phyloP scores from a whole-genome alignment of 1,140 invertebrate genomes.

The Trissolcus basalis region DNA sequence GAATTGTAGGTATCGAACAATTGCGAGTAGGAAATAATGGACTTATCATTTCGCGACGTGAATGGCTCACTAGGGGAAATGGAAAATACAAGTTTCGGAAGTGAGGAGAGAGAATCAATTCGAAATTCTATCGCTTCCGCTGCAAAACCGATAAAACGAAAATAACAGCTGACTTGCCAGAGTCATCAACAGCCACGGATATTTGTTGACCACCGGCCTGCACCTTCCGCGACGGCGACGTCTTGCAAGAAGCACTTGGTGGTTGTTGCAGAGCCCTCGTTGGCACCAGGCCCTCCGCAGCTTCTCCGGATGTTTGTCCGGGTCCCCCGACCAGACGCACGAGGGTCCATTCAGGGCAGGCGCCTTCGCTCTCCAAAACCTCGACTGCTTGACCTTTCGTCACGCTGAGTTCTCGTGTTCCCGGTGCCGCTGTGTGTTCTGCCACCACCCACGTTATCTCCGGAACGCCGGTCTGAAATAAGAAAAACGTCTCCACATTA shows the following conservation, averaged over 20 bases:
- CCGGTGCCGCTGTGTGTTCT: slow-evolving; percentile 84
- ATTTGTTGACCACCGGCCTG: slow-evolving; percentile 61
- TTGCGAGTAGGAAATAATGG: slow-evolving; percentile 30
- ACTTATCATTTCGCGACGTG: slow-evolving; percentile 38
- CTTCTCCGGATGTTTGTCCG: slow-evolving; percentile 74
- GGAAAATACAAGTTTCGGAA: slow-evolving; percentile 22
- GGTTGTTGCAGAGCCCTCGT: slow-evolving; percentile 88
- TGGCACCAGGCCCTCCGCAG: slow-evolving; percentile 89
- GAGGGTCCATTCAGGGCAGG: slow-evolving; percentile 75
- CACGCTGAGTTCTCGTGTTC: slow-evolving; percentile 85
- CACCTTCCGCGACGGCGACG: slow-evolving; percentile 79
- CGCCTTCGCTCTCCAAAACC: slow-evolving; percentile 82
- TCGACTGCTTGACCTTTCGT: slow-evolving; percentile 94
- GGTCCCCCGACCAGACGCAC: slow-evolving; percentile 72
- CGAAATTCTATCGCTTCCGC: not conserved
- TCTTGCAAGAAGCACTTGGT: slow-evolving; percentile 77
- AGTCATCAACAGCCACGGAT: slow-evolving; percentile 67
- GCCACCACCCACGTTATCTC: slow-evolving; percentile 93
- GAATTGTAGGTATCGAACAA: slow-evolving; percentile 39
- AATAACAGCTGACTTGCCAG: slow-evolving; percentile 65
- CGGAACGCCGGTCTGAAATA: slow-evolving; percentile 80
- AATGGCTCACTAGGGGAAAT: slow-evolving; percentile 19
- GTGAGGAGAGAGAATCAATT: slow-evolving; percentile 5
- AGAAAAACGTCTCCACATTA: slow-evolving; percentile 27
- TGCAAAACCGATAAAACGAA: not conserved